Evolutionary conservation across 2,113 vertebrate species (phyloP), one percentile per base, ranked within the genome.

Genomic region (Heteronetta atricapilla): DNA sequence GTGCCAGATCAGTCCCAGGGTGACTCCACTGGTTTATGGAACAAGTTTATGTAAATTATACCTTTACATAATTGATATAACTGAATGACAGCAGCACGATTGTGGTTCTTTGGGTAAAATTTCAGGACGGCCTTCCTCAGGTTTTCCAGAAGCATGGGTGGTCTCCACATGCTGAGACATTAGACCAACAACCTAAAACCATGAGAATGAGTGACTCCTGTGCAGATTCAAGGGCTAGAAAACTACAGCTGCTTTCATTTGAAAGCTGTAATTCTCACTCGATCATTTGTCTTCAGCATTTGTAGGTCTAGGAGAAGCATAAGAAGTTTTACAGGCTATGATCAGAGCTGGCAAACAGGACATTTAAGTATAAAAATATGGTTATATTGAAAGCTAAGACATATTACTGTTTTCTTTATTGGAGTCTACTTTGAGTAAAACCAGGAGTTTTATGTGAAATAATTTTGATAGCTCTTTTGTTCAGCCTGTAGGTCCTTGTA

Each of bases 341-440:
- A 76, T 73, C 53, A 73, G 10, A 80, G 55, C 58, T 94, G 74
- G n/a, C 55, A 90, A 33, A 10, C 42, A 83, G 52, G 73, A 86
- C 19, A 28, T 53, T 79, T 73, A 76, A 73, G 19, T 78, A 76
- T 66, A 73, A 89, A 85, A 92, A 29, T 29, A 55, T 12, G 6
- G 20, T 22, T 89, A 88, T 93, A 50, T 74, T 91, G 50, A 82
- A 72, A 73, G 23, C 63, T 89, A 85, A 90, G 58, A 90, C 69
- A n/a, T 69, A 79, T 82, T 84, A 82, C 9, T 52, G 3, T 38
- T 69, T 92, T 92, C 42, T 82, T 80, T 55, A 56, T 23, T 72
- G 48, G 48, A 72, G 87, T 38, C 31, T 76, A 40, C 6, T 82
- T 68, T 23, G 21, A 88, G 53, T 89, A 93, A 88, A 90, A 16